Base-by-base conservation (phyloP, 2,113 vertebrate genomes). In the Cairina moschata region DNA sequence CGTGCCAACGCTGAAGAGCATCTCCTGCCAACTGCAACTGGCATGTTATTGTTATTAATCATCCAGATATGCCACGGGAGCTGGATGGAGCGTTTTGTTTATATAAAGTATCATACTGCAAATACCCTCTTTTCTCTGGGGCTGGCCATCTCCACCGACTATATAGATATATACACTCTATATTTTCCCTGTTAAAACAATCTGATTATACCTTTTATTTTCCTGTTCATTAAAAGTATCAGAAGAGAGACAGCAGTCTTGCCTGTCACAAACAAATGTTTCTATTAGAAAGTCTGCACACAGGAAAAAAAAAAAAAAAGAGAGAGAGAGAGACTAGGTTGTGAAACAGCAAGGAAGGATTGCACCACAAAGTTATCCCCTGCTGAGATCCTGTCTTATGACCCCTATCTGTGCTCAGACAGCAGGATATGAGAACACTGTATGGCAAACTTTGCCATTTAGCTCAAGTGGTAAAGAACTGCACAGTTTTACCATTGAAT, bases 21-120 rank as follows among this genome's bases (percentile, higher is more conserved):
- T 48, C 46, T 92, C 54, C 67, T 82, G 71, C 86, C 86, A 95
- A 48, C 66, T 83, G 73, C 42, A 82, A 69, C 66, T 69, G 52
- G 36, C 14, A 0, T 63, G 65, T 75, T 93, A 52, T 40, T 87
- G 40, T 59, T 91, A 73, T 90, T 88, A 83, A 89, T 79, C 81
- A 91, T 44, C 84, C 31, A 3, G 68, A 38, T 50, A 63, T 36
- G 31, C 56, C 42, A 50, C 60, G 42, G 42, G 58, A 86, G 65
- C 11, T 3, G 69, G 68, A 66, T 16, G 12, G 40, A 82, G 25
- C 66, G 36, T 55, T 83, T 67, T 32, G 40, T 69, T 69, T 92
- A 60, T 32, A 60, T 23, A 36, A 80, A 80, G 67, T 8, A 36
- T 59, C 59, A 59, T 34, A 23, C 42, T 84, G 77, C 28, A 93